Percentiles rank a stretch among this genome's conserved stretches.
These are phyloP conservation scores for Melolontha melolontha DNA, from an alignment of 2,888 invertebrate species.

Conservation along the genomic window DNA sequence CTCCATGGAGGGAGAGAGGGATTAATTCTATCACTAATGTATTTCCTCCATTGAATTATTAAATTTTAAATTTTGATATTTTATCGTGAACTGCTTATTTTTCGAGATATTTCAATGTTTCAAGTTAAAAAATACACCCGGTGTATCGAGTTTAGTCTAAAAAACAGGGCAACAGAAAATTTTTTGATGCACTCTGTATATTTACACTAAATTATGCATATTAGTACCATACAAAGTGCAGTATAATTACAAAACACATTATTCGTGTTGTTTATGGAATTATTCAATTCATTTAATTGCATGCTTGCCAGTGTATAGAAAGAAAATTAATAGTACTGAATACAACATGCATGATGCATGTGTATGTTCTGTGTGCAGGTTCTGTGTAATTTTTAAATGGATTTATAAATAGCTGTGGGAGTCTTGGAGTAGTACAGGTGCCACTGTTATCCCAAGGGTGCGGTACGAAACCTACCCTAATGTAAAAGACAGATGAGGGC, in stretches of 20 bases:
- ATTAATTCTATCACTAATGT: too few species aligned
- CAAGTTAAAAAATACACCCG: too few species aligned
- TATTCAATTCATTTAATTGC: slow-evolving; percentile 11
- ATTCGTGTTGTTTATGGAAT: not conserved
- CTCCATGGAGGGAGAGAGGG: too few species aligned
- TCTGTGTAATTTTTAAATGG: slow-evolving; percentile 43
- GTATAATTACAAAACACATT: not conserved
- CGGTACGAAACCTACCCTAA: slow-evolving; percentile 43
- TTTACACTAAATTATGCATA: too few species aligned
- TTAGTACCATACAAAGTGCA: not conserved
- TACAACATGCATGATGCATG: too few species aligned
- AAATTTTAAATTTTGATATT: too few species aligned
- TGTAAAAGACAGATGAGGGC: slow-evolving; percentile 43
- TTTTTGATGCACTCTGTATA: too few species aligned
- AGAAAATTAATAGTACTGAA: slow-evolving; percentile 8
- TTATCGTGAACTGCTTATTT: too few species aligned
- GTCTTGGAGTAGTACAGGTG: slow-evolving; percentile 39
- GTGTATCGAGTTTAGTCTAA: too few species aligned
- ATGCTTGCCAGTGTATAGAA: not conserved
- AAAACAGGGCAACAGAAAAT: too few species aligned
- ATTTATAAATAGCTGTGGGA: slow-evolving; percentile 44
- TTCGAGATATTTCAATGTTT: too few species aligned
- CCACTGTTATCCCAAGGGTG: slow-evolving; percentile 39
- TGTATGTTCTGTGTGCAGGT: slow-evolving; percentile 11
- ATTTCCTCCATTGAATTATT: too few species aligned